Conservation (phyloP, 2,797 vertebrate species). For the Channa striata region DNA sequence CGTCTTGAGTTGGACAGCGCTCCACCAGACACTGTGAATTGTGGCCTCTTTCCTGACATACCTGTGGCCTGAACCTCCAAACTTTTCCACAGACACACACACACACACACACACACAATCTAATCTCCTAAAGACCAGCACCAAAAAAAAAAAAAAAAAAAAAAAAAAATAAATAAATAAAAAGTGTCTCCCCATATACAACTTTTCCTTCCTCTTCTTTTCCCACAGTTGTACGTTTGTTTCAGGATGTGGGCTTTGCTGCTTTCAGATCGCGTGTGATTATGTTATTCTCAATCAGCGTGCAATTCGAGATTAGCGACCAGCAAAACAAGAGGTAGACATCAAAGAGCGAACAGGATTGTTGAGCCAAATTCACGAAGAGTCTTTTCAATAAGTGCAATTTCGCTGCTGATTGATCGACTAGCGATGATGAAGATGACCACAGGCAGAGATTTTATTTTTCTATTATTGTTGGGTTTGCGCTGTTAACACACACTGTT, state of each 20-base stretch:
- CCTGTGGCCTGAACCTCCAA: conserved; percentile 85
- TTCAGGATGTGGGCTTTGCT: conserved; percentile 75
- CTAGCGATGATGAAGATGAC: conserved; percentile 61
- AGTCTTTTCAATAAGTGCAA: conserved; percentile 42
- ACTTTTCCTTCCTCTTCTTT: conserved; percentile 54
- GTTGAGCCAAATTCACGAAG: conserved; percentile 32
- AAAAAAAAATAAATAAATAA: conserved; percentile 17
- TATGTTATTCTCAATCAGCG: conserved; percentile 68
- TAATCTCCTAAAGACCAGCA: conserved; percentile 75
- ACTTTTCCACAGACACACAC: conserved; percentile 75
- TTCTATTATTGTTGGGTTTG: conserved; percentile 60
- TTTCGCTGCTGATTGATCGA: conserved; percentile 61
- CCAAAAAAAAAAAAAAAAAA: conserved; percentile 31
- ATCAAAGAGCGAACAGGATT: conserved; percentile 37
- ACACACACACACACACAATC: conserved; percentile 62
- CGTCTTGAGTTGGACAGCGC: conserved; percentile 76
- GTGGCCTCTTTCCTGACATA: conserved; percentile 83
- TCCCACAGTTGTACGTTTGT: conserved; percentile 62
- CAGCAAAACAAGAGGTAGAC: conserved; percentile 69
- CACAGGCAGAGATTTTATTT: conserved; percentile 49
- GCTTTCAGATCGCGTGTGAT: conserved; percentile 59
- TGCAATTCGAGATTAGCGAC: conserved; percentile 69
- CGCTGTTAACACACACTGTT: conserved; percentile 61
- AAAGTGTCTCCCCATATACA: conserved; percentile 63
- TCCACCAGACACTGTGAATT: conserved; percentile 79